Base-by-base conservation (phyloP, 2,888 invertebrate species). In the Ernsta delagoae region DNA sequence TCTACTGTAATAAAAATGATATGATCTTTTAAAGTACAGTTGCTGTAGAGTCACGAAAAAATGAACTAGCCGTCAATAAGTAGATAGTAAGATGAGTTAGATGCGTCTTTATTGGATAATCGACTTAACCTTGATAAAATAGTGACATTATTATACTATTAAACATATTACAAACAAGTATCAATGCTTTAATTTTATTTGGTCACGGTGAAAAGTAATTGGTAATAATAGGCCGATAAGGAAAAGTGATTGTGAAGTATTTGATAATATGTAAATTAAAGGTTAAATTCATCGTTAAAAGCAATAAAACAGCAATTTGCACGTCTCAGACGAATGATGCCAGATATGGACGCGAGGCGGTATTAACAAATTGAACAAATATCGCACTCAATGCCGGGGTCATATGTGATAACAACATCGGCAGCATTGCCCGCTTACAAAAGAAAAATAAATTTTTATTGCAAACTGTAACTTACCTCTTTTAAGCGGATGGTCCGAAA, bases 281-380 rank as follows among this genome's bases (percentile, higher is more conserved):
- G 67, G 61, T 68, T 39, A 62, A 16, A 48, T 65, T 65, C 36
- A 59, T 45, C 57, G 39, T 48, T 48, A 62, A 56, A 61, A 61
- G 48, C 48, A 56, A 62, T 68, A 68, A 68, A 48, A 60, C 48
- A 24, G 16, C 45, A 62, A 62, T 68, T 68, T 48, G 45, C 67
- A 56, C 56, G 50, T 67, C 45, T 45, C 48, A 5, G 12, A 56
- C 36, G 54, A 39, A 61, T 67, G 77, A 70, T 72, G 65, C 75
- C 16, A 50, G 75, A 72, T 77, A 76, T 77, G 41, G 39, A 24
- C 41, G 59, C 39, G 24, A 50, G 50, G 50, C 50, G 50, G 16
- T 73, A 81, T 82, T 83, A 86, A 84, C 74, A 77, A 85, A 87
- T 86, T 85, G 84, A 82, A 79, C 82, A 85, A 86, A 86, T 81